A percentile compares a stretch with the other conserved stretches of the same genome.
These are phyloP conservation scores for Rhogogaster chlorosoma DNA, from an alignment of 2,888 invertebrate species.

Conservation along the genomic window DNA sequence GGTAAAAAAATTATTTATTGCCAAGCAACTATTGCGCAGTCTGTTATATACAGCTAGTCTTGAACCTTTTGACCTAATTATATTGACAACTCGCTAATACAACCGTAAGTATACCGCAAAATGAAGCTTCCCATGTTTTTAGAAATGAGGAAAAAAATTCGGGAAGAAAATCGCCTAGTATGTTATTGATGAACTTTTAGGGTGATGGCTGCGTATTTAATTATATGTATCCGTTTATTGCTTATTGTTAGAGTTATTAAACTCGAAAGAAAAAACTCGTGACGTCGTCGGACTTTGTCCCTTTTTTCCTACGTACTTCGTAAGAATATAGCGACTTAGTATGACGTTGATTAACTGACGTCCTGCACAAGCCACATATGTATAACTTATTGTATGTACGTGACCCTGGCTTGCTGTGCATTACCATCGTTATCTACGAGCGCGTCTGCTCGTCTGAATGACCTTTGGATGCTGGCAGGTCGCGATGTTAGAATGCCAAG, in stretches of 20 bases:
- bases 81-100: slow-evolving; percentile 32
- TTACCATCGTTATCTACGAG: slow-evolving; percentile 35
- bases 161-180: neutral
- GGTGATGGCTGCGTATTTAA: neutral
- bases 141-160: neutral
- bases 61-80: slow-evolving; percentile 44
- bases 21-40: slow-evolving; percentile 42
- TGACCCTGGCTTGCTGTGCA: slow-evolving; percentile 46
- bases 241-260: neutral
- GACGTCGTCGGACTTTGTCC: slow-evolving; percentile 24
- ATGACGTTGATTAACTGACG: slow-evolving; percentile 30
- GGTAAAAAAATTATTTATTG: slow-evolving; percentile 25
- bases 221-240: neutral
- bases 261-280: neutral
- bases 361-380: neutral
- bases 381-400: slow-evolving; percentile 18
- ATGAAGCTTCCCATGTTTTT: neutral
- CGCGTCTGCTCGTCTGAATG: slow-evolving; percentile 29
- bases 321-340: slow-evolving; percentile 3
- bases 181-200: neutral
- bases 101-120: neutral
- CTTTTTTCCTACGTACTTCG: neutral
- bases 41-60: neutral
- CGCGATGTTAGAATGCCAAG: slow-evolving; percentile 35
- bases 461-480: slow-evolving; percentile 33